A percentile compares a stretch with the other conserved stretches of the same genome.
Evolutionary conservation across 2,113 vertebrate species (phyloP).

Genomic region (Rhinichthys klamathensis): DNA sequence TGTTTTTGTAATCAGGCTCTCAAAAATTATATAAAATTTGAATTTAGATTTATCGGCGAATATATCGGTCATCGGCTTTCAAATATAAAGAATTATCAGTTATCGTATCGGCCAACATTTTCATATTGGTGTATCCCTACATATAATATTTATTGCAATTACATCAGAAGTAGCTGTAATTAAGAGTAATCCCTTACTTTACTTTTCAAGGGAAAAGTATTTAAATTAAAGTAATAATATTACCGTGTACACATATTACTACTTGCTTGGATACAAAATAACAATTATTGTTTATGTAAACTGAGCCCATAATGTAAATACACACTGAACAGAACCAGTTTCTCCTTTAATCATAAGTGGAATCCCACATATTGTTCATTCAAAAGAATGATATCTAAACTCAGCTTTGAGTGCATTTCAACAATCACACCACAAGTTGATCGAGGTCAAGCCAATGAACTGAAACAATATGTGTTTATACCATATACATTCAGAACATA

Average conservation of each 20-base stretch:
- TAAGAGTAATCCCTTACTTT: no score
- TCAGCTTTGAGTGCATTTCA: not conserved
- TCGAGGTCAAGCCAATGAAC: not conserved
- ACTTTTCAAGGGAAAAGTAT: no score
- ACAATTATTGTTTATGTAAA: conserved; percentile 17
- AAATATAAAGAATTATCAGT: no score
- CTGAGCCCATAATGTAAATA: not conserved
- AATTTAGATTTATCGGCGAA: no score
- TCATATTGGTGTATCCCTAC: no score
- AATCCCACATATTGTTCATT: not conserved
- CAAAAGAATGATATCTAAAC: not conserved
- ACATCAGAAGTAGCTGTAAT: no score
- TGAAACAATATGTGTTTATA: not conserved
- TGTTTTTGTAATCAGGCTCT: no score
- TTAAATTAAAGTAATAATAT: no score
- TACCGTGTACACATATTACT: not conserved
- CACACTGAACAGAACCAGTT: not conserved
- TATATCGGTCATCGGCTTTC: no score
- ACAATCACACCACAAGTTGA: not conserved
- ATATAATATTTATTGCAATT: no score
- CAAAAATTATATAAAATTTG: no score
- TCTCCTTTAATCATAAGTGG: not conserved
- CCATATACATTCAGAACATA: not conserved
- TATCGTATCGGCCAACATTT: no score
- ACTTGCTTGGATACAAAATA: conserved; percentile 24